phyloP scores from a whole-genome alignment of 2,797 vertebrate genomes.

The Urosaurus nigricauda region DNA sequence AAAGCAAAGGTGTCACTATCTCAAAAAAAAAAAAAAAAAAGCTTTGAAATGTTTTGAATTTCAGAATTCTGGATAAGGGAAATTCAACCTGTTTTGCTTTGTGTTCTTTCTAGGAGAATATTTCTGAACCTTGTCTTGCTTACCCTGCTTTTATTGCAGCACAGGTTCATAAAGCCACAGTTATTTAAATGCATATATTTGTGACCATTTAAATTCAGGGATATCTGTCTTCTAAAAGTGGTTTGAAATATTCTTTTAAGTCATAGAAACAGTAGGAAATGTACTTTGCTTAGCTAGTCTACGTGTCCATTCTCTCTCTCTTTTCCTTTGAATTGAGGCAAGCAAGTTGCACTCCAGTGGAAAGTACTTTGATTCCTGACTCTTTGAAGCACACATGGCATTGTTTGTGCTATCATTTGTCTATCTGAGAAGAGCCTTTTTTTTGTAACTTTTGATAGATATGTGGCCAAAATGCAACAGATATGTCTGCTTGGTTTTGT shows the following conservation, averaged over 20 bases:
- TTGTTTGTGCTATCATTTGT: conserved; percentile 24
- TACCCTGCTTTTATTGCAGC: neutral
- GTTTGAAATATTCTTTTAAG: neutral
- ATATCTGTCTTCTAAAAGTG: neutral
- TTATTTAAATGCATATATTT: rapidly evolving
- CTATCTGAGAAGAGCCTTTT: neutral
- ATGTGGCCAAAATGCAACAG: neutral
- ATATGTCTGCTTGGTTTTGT: neutral
- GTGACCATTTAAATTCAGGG: neutral
- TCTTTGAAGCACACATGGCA: neutral
- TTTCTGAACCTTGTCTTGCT: neutral
- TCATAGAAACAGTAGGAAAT: neutral
- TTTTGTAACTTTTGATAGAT: neutral
- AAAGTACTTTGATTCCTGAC: neutral
- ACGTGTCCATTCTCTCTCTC: neutral
- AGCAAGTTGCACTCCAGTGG: conserved; percentile 17
- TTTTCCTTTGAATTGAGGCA: neutral
- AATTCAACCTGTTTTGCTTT: neutral
- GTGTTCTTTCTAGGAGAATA: conserved; percentile 17
- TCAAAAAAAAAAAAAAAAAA: too few species aligned
- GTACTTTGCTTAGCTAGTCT: neutral
- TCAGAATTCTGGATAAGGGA: too few species aligned
- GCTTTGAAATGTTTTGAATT: too few species aligned
- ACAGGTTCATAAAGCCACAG: neutral
- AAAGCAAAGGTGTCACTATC: too few species aligned